Base-by-base conservation (phyloP, 2,797 vertebrate genomes). In the Periparus ater region DNA sequence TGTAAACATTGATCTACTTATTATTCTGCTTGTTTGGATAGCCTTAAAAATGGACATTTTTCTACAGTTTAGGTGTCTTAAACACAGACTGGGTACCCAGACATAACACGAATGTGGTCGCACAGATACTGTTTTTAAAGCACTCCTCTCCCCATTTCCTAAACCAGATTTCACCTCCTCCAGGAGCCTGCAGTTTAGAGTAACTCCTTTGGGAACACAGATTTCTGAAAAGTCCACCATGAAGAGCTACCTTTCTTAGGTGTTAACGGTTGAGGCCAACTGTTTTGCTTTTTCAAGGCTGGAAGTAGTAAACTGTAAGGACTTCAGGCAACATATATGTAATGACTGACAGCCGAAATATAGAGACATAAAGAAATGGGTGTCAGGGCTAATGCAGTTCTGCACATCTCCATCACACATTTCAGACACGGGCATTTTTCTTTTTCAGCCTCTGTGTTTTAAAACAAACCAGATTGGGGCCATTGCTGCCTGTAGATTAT, bases 401-500 rank as follows among this genome's bases (percentile, higher is more conserved):
- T 85, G 61, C 73, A 95, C 93, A 95, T 95, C 93, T 97, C 91
- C 75, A 51, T 97, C 91, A 95, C 83, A 72, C 67, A 45, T 95
- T 93, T 90, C 89, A 96, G 89, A 95, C 86, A 42, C 7, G 67
- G 72, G 61, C 62, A 77, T 96, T 97, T 97, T 96, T 96, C 94
- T 96, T 95, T 94, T 84, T 92, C 79, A 89, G 92, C 89, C 89
- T 91, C 78, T 95, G 75, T 87, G 94, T 95, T 96, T 96, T 97
- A 97, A 97, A 97, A 91, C 86, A 77, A 94, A 94, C 88, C 32
- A 71, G 96, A 96, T 95, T 90, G 91, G 93, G 93, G 95, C 93
- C 96, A 95, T 91, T 94, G 93, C 95, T 97, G 97, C 95, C 95
- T 97, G 94, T 94, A 96, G 93, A 97, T 97, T 97, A 96, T 81